Base-by-base conservation (phyloP, 2,888 invertebrate species). In the Lomographa bimaculata region DNA sequence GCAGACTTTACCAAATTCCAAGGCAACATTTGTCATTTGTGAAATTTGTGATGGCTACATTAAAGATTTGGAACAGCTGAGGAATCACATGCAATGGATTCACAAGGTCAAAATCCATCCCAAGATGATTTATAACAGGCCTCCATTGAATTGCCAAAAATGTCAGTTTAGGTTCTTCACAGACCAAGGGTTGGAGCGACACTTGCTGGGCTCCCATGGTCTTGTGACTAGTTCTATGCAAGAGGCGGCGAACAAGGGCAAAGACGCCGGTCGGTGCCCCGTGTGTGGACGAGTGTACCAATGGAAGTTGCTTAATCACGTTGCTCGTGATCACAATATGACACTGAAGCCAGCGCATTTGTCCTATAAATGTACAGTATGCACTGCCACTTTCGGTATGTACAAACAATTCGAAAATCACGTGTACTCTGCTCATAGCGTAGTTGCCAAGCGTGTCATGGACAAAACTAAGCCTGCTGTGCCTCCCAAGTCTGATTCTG, bases 31-130 rank as follows among this genome's bases (percentile, higher is more conserved):
- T 86, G 97, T 97, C 54, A 97, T 97, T 61, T 98, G 98, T 85
- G 98, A 98, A 91, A 97, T 98, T 60, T 98, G 98, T 86, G 98
- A 98, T 80, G 98, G 98, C 26, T 98, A 98, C 74, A 98, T 98
- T 54, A 97, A 98, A 90, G 98, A 98, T 85, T 90, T 97, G 77
- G 97, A 97, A 75, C 97, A 98, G 77, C 89, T 98, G 57, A 91
- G 98, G 57, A 97, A 97, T 79, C 98, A 98, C 76, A 98, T 98
- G 96, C 97, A 97, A 75, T 98, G 97, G 96, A 97, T 98, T 77
- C 98, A 98, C 81, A 97, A 98, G 91, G 97, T 97, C 49, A 97
- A 97, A 82, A 97, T 97, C 71, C 97, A 97, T 90, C 97, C 97
- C 40, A 97, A 97, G 89, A 97, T 97, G 97, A 97, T 97, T 63